Evolutionary conservation across 2,113 vertebrate genomes (phyloP).

Genomic region (Tychaedon coryphoeus): DNA sequence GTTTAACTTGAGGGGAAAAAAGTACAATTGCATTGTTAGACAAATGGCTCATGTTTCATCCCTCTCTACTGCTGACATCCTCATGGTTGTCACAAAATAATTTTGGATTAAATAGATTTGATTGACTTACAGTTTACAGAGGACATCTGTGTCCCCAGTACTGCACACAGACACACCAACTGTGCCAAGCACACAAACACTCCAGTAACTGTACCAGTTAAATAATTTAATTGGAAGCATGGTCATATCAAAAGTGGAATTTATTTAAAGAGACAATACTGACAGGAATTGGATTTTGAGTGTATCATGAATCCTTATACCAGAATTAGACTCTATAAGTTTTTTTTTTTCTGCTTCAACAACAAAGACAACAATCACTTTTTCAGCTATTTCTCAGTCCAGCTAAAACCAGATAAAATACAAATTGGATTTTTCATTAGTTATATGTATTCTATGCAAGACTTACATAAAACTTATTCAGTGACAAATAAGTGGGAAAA

Average conservation of each 20-base stretch:
- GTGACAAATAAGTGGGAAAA: neutral
- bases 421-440: neutral
- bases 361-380: neutral
- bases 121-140: neutral
- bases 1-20: neutral
- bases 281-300: neutral
- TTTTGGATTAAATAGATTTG: neutral
- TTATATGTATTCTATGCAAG: neutral
- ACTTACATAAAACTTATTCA: neutral
- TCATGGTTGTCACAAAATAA: neutral
- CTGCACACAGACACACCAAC: neutral
- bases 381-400: neutral
- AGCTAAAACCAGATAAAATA: neutral
- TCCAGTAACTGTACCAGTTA: neutral
- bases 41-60: neutral
- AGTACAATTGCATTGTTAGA: neutral
- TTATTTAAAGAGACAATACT: neutral
- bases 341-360: neutral
- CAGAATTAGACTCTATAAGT: neutral
- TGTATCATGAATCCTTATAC: neutral
- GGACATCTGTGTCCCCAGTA: neutral
- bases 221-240: neutral
- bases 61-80: neutral
- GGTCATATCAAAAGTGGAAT: neutral
- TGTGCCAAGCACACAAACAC: neutral